Base-by-base conservation (phyloP, 2,888 invertebrate genomes). In the Ecdyonurus torrentis region DNA sequence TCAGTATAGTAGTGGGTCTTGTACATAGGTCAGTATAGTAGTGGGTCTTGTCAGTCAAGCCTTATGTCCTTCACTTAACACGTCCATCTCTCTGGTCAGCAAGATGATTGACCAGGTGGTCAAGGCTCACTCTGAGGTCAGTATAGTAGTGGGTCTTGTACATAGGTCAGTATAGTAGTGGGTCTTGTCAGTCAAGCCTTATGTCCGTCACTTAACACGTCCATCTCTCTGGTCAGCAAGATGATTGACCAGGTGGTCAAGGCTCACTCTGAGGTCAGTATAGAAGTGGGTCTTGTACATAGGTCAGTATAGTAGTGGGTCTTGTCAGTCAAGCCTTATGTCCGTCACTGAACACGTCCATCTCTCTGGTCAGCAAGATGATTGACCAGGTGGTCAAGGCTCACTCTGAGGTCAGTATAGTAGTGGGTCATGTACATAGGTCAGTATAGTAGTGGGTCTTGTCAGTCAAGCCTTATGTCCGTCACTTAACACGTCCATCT, bases 381-480 rank as follows among this genome's bases (percentile, higher is more conserved):
- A 77, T 90, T 52, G 81, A 81, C 67, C 89, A 90, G 72, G 72
- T 75, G 59, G 70, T 77, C 69, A 69, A 71, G 10, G 61, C 73
- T 5, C 75, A 74, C 64, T 1, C 52, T 10, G 52, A 66, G 50
- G 50, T 50, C 7, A 50, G 50, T 50, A 50, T 50, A n/a, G n/a
- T n/a, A n/a, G n/a, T n/a, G n/a, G n/a, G n/a, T n/a, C n/a, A n/a
- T n/a, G n/a, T n/a, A n/a, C n/a, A n/a, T n/a, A n/a, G n/a, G n/a
- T n/a, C n/a, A n/a, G n/a, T n/a, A n/a, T n/a, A n/a, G n/a, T n/a
- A n/a, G n/a, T n/a, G n/a, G n/a, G n/a, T n/a, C n/a, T n/a, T n/a
- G n/a, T n/a, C n/a, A n/a, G n/a, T n/a, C 81, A 85, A 75, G 86
- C 87, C 64, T 75, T 87, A 19, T 88, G 88, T 69, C 87, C 88